A percentile compares a stretch with the other conserved stretches of the same genome.
Evolutionary conservation across 2,797 vertebrate genomes (phyloP).

Genomic region (Myotis planiceps): DNA sequence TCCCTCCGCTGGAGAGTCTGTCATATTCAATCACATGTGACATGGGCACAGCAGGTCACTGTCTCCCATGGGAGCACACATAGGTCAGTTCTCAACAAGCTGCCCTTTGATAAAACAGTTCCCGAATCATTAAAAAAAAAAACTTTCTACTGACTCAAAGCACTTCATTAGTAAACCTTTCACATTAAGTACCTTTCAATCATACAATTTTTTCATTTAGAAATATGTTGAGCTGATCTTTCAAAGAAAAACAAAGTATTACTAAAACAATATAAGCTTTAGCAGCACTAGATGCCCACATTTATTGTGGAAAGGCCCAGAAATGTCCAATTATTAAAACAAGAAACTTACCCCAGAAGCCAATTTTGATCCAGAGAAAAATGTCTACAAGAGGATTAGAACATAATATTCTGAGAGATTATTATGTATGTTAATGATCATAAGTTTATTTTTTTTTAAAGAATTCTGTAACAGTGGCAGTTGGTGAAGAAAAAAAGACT

Average conservation of each 20-base stretch:
- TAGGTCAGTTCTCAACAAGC: not conserved
- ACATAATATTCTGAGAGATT: not conserved
- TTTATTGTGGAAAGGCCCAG: not conserved
- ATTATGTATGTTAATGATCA: not conserved
- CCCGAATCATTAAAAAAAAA: not conserved
- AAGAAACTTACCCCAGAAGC: not conserved
- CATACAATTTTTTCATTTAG: not conserved
- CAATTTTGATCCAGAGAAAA: not conserved
- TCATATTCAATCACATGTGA: rapidly evolving
- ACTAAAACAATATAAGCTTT: not conserved
- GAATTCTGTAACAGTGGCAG: not conserved
- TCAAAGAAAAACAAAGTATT: not conserved
- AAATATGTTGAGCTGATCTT: not conserved
- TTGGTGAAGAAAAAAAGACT: not conserved
- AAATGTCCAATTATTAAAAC: not conserved
- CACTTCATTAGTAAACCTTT: not conserved
- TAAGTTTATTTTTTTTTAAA: not conserved
- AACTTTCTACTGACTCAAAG: not conserved
- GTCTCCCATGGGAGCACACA: not conserved
- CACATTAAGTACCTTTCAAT: not conserved
- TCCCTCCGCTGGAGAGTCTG: not conserved
- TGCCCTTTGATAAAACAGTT: not conserved
- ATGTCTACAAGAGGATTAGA: not conserved
- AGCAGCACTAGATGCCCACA: not conserved
- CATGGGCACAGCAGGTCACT: not conserved